Base-by-base conservation (phyloP, 2,888 invertebrate species). In the Thumatha senex region DNA sequence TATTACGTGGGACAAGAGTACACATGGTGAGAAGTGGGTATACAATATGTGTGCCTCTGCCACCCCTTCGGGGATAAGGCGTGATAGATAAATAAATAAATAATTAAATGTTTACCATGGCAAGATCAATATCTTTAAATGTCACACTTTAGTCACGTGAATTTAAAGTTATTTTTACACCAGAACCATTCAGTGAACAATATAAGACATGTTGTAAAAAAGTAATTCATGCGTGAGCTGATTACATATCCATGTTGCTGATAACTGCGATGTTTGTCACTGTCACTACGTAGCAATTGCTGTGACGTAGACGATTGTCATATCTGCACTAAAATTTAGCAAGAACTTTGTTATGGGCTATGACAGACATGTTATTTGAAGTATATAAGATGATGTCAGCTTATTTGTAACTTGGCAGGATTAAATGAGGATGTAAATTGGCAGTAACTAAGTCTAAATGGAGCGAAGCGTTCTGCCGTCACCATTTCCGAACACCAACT, bases 291-390 rank as follows among this genome's bases (percentile, higher is more conserved):
- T 40, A 40, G 56, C 52, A 31, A 35, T 39, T 15, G 57, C 5
- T 31, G 30, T 64, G 67, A 64, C 62, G 63, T 54, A 40, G 24
- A 51, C 43, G 54, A 46, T 54, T 57, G 58, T 61, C 56, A 54
- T 54, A 59, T 56, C 53, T 50, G 45, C 18, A 5, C 18, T 29
- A 43, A 8, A 7, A 13, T 34, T 4, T 24, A 13, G 31, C 33
- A 31, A 30, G 48, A n/a, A n/a, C n/a, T n/a, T n/a, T n/a, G 41
- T 24, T 24, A 24, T 24, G 18, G 18, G n/a, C 14, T 8, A 12
- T 13, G 15, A 11, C 40, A 41, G 40, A 41, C 29, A 31, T 40
- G 12, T 10, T n/a, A 8, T 33, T 2, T 41, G n/a, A 14, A 31
- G 15, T 33, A 7, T 7, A 2, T 8, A 11, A 15, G 12, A 12